phyloP scores from a whole-genome alignment of 2,113 vertebrate genomes.

The Ardeotis arabs region DNA sequence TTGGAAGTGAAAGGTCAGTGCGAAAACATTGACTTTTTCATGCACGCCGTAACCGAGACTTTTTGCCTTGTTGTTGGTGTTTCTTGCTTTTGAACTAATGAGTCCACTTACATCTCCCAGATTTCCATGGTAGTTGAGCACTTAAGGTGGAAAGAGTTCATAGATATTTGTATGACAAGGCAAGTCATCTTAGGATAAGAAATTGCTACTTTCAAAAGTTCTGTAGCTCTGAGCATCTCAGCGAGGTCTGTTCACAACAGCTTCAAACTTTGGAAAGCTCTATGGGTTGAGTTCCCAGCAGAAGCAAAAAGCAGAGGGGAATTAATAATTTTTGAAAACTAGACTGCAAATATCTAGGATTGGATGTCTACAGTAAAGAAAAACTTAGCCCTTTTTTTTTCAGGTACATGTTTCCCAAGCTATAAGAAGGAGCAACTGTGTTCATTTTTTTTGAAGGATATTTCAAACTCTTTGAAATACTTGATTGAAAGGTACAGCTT shows the following conservation, averaged over 20 bases:
- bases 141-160: background rate
- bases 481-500: background rate
- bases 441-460: background rate
- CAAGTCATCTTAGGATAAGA: background rate
- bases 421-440: background rate
- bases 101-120: background rate
- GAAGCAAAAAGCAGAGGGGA: background rate
- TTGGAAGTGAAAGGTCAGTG: constrained; percentile 62
- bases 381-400: background rate
- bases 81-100: background rate
- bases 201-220: background rate
- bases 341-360: background rate
- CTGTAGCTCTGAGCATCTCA: background rate
- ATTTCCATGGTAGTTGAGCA: background rate
- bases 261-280: background rate
- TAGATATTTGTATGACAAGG: background rate
- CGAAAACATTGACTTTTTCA: constrained; percentile 53
- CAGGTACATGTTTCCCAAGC: fast-evolving
- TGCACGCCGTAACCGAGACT: constrained; percentile 16
- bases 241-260: background rate
- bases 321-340: background rate
- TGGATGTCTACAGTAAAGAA: background rate
- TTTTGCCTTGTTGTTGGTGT: background rate
- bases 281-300: background rate
- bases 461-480: background rate